Evolutionary conservation across 1,140 invertebrate genomes (phyloP), one percentile per base, ranked within the genome.

Genomic region (Drosophila fuyamai): DNA sequence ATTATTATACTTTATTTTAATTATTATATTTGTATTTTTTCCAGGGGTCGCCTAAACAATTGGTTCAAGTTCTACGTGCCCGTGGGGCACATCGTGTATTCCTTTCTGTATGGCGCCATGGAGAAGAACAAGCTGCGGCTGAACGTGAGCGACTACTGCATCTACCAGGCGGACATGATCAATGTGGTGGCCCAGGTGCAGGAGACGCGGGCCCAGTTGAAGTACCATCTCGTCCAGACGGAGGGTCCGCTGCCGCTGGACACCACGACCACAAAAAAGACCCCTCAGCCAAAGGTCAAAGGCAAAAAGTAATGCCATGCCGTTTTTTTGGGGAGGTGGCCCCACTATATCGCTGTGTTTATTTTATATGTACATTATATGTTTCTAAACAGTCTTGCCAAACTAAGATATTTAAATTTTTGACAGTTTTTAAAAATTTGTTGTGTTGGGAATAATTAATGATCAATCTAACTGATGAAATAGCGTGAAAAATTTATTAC

Each of bases 11-110:
- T 2, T 27, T 27, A 27, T 16, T 5, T 18, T 23, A 16, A 36
- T 12, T 0, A 10, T 18, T 10, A 5, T 5, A 48, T 32, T 29
- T 32, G 29, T n/a, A 32, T 23, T 5, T 13, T 12, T 44, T 63
- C 2, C 16, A 82, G 84, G 0, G 51, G 16, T 16, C 81, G 79
- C 5, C 36, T 50, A 7, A 62, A 81, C 14, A 90, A 86, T 51
- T 86, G 80, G 74, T 76, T 92, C 12, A 91, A 92, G 35, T 92
- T 79, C 46, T 92, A 91, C 59, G 59, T 90, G 36, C 90, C 90
- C 2, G 83, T 91, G 16, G 77, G 75, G 13, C 61, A 90, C 40
- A 81, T 92, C 13, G 79, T 83, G 13, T 92, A 91, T 48, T 90
- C 90, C 1, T 90, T 65, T 53, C 53, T 92, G 0, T 92, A 89